These are phyloP conservation scores for Tuta absoluta DNA, from an alignment of 2,888 invertebrate genomes.

Conservation along the genomic window DNA sequence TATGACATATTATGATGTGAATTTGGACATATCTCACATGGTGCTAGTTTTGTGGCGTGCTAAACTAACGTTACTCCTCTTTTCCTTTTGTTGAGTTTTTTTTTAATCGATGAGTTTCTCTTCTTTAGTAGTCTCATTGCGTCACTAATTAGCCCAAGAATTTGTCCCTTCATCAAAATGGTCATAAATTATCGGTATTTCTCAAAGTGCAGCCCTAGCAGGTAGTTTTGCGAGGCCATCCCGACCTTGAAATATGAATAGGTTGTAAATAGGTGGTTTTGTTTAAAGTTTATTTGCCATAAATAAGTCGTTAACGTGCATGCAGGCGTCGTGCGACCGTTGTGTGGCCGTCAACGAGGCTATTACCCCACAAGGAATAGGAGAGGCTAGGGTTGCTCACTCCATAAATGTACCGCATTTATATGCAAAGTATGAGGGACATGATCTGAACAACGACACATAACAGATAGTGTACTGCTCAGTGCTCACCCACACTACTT, in stretches of 20 bases:
- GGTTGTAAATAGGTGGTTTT: slow-evolving; percentile 43
- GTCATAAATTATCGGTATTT: not conserved
- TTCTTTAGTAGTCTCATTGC: not conserved
- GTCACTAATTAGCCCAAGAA: not conserved
- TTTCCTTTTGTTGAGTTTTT: not conserved
- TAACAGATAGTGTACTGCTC: too few species aligned
- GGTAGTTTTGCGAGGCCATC: slow-evolving; percentile 32
- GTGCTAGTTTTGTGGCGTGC: not conserved
- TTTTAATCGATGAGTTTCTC: not conserved
- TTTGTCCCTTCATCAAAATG: not conserved
- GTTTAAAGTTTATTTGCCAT: slow-evolving; percentile 58
- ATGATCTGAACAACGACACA: too few species aligned
- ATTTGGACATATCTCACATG: not conserved
- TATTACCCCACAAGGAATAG: slow-evolving; percentile 42
- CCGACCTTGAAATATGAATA: slow-evolving; percentile 51
- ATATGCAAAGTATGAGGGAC: not conserved
- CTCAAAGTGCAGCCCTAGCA: slow-evolving; percentile 4
- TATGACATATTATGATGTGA: too few species aligned
- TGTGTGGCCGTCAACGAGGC: slow-evolving; percentile 52
- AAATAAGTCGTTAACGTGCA: slow-evolving; percentile 58
- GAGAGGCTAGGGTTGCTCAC: not conserved
- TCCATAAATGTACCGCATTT: not conserved
- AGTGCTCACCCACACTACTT: too few species aligned
- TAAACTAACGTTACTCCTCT: not conserved
- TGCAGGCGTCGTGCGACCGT: slow-evolving; percentile 40